phyloP scores from a whole-genome alignment of 2,888 invertebrate species.

The Drosophila rubida region DNA sequence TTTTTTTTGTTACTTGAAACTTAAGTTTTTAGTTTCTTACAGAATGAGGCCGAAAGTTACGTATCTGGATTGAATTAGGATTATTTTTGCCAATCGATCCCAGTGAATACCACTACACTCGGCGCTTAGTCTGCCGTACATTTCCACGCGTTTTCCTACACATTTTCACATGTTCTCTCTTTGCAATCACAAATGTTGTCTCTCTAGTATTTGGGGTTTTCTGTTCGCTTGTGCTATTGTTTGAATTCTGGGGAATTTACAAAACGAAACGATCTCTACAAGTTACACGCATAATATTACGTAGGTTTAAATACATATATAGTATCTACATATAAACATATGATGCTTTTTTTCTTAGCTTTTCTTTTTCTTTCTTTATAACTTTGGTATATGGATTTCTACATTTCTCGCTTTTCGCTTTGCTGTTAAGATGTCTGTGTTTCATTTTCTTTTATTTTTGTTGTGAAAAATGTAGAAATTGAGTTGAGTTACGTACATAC shows the following conservation, averaged over 20 bases:
- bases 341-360: conserved; percentile 45
- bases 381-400: conserved; percentile 83
- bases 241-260: conserved; percentile 56
- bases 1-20: conserved; percentile 46
- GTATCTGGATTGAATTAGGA: conserved; percentile 83
- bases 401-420: conserved; percentile 55
- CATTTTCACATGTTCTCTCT: conserved; percentile 28
- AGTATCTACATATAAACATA: conserved; percentile 79
- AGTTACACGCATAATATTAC: conserved; percentile 63
- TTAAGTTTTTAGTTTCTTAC: conserved; percentile 80
- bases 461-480: conserved; percentile 63
- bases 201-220: conserved; percentile 38
- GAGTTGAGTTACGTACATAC: conserved; percentile 76
- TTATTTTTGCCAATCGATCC: conserved; percentile 42
- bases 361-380: conserved; percentile 63
- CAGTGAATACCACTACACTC: conserved; percentile 17
- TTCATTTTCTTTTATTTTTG: conserved; percentile 20
- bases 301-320: conserved; percentile 62
- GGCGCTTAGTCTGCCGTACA: conserved; percentile 44
- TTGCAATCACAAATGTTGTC: conserved; percentile 60
- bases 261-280: conserved; percentile 73
- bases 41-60: conserved; percentile 85
- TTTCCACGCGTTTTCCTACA: conserved; percentile 27
- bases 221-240: conserved; percentile 33
- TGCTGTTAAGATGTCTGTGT: conserved; percentile 25